These are phyloP conservation scores for Drosophila mayaguana DNA, from an alignment of 2,888 invertebrate genomes.

Conservation along the genomic window DNA sequence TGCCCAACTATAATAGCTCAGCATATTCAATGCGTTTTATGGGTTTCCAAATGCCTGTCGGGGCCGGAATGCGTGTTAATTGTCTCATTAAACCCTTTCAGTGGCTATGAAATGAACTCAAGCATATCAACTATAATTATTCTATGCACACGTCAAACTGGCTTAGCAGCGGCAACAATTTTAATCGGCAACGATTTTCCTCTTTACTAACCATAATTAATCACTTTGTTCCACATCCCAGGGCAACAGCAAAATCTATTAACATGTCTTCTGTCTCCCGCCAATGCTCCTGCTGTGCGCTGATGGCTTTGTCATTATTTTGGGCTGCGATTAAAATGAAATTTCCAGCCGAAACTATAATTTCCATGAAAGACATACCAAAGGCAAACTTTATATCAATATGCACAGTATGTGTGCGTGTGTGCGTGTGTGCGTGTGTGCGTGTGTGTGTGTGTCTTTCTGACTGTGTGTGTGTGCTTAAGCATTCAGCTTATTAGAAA, in stretches of 20 bases:
- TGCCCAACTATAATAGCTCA: not conserved
- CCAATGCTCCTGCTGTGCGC: not conserved
- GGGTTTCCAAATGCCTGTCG: not conserved
- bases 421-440: slow-evolving; percentile 7
- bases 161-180: slow-evolving; percentile 18
- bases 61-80: slow-evolving; percentile 24
- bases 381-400: slow-evolving; percentile 28
- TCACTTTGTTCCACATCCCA: slow-evolving; percentile 39
- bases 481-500: slow-evolving; percentile 52
- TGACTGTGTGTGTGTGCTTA: slow-evolving; percentile 20
- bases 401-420: too few relatives aligned
- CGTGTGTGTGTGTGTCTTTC: slow-evolving; percentile 13
- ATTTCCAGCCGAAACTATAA: slow-evolving; percentile 50
- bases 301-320: slow-evolving; percentile 40
- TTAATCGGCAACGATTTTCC: slow-evolving; percentile 61
- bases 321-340: slow-evolving; percentile 42
- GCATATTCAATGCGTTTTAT: not conserved
- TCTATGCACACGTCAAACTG: slow-evolving; percentile 39
- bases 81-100: slow-evolving; percentile 54
- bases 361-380: slow-evolving; percentile 38
- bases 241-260: slow-evolving; percentile 40
- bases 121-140: slow-evolving; percentile 53
- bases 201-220: slow-evolving; percentile 70
- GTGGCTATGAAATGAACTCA: slow-evolving; percentile 37
- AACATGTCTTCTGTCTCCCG: slow-evolving; percentile 36